Evolutionary conservation across 2,113 vertebrate species (phyloP), one percentile per base, ranked within the genome.

Genomic region (Actinemys pallida): DNA sequence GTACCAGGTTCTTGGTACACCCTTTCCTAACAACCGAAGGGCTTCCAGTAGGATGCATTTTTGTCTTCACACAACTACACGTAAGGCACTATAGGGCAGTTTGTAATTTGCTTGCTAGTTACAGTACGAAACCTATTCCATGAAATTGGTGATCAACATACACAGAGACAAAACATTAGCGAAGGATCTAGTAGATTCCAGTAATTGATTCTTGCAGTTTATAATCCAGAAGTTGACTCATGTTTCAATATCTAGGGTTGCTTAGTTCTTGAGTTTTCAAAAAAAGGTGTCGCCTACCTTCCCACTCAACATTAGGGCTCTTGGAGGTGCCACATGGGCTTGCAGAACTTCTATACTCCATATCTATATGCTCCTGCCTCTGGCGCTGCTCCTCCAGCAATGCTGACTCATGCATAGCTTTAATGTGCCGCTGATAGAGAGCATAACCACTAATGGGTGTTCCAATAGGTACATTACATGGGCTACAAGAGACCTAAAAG

Each of bases 361-460:
- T 86, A 75, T 99, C 99, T 50, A 98, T 97, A 94, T 99, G 99
- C 78, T 99, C 99, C 90, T 99, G 99, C 96, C 99, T 98, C 98
- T 99, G 99, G 81, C 98, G 99, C 93, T 98, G 98, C 47, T 99
- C 99, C 87, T 99, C 99, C 93, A 99, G 98, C 94, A 99, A 98
- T 0, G 99, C 99, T 0, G 99, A 99, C 84, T 99, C 99, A 9
- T 99, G 99, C 97, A 98, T 99, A 1, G 99, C 99, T 96, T 99
- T 99, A 95, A 99, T 99, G 95, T 99, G 99, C 82, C 99, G 98
- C 88, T 99, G 99, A 92, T 99, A 99, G 93, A 99, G 99, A 0
- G 99, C 97, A 1, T 98, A 99, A 17, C 99, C 99, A 1, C 99
- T 99, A 83, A 99, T 98, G 0, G 98, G 98, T 5, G 98, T 96